Conservation (phyloP, 2,797 vertebrate species). For the Hydrocynus forskahlii region DNA sequence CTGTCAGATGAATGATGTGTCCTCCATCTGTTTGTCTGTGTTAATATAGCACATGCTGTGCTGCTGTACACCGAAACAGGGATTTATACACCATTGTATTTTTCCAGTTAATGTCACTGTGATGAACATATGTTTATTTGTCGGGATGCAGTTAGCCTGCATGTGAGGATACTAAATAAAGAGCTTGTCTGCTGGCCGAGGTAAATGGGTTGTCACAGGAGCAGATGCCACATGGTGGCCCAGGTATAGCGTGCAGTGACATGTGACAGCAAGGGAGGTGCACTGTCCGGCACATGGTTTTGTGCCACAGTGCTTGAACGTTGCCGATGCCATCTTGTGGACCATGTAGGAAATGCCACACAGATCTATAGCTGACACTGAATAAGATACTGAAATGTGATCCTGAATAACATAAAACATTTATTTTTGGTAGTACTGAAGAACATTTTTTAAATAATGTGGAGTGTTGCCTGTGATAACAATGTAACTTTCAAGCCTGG, state of each 20-base stretch:
- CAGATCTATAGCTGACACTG: neutral
- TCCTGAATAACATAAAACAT: too few relatives aligned
- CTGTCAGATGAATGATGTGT: conserved; percentile 13
- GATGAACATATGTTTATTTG: too few relatives aligned
- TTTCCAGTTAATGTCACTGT: neutral
- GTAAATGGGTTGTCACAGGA: conserved; percentile 17
- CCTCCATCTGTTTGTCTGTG: conserved; percentile 15
- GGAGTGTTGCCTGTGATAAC: too few relatives aligned
- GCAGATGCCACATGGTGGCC: conserved; percentile 20
- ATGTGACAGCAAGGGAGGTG: conserved; percentile 8
- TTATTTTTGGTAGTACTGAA: too few relatives aligned
- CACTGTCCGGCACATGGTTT: neutral
- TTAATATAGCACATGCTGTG: neutral
- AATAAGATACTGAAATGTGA: too few relatives aligned
- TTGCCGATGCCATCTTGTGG: conserved; percentile 51
- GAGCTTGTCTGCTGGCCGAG: conserved; percentile 15
- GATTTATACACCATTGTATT: neutral
- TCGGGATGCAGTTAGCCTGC: neutral
- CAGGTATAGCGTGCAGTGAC: conserved; percentile 22
- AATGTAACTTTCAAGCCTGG: too few relatives aligned
- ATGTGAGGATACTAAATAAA: conserved; percentile 11
- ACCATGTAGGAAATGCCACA: neutral
- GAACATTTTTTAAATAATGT: too few relatives aligned
- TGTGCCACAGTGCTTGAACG: conserved; percentile 5
- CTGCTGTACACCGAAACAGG: neutral